Conservation (phyloP, 2,888 invertebrate species). For the Megamerina dolium region DNA sequence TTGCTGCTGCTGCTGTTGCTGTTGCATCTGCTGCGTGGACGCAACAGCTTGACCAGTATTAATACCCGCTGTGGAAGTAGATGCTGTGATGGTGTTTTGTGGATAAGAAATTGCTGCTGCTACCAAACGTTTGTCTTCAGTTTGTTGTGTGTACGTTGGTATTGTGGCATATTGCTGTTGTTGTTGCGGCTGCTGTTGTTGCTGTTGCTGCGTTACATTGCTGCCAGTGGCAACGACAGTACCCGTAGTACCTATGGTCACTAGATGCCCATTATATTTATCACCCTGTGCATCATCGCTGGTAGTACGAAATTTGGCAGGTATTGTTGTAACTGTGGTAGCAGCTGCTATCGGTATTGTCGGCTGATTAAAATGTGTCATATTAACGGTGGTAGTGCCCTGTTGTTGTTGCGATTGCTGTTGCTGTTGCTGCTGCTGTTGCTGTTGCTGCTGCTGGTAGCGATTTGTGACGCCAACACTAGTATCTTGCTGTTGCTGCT, state of each 20-base stretch:
- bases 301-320: conserved; percentile 58
- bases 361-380: conserved; percentile 55
- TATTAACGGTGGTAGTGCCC: conserved; percentile 36
- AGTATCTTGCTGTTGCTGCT: conserved; percentile 35
- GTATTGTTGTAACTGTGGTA: conserved; percentile 46
- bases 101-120: conserved; percentile 38
- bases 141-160: conserved; percentile 32
- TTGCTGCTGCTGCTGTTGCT: too few species aligned
- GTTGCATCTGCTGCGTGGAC: conserved; percentile 18
- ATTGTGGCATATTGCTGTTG: conserved; percentile 37
- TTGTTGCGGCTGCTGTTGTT: conserved; percentile 29
- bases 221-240: conserved; percentile 14
- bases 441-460: conserved; percentile 44
- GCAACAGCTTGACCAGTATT: neutral
- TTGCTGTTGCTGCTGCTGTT: too few species aligned
- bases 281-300: conserved; percentile 48
- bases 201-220: conserved; percentile 25
- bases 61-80: conserved; percentile 23
- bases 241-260: conserved; percentile 27
- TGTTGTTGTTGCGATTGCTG: conserved; percentile 33
- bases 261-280: conserved; percentile 52
- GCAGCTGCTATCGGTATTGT: conserved; percentile 34
- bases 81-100: conserved; percentile 34
- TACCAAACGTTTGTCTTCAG: conserved; percentile 35
- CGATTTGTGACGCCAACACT: conserved; percentile 39